Conservation (phyloP, 2,113 vertebrate species). For the Engraulis encrasicolus region DNA sequence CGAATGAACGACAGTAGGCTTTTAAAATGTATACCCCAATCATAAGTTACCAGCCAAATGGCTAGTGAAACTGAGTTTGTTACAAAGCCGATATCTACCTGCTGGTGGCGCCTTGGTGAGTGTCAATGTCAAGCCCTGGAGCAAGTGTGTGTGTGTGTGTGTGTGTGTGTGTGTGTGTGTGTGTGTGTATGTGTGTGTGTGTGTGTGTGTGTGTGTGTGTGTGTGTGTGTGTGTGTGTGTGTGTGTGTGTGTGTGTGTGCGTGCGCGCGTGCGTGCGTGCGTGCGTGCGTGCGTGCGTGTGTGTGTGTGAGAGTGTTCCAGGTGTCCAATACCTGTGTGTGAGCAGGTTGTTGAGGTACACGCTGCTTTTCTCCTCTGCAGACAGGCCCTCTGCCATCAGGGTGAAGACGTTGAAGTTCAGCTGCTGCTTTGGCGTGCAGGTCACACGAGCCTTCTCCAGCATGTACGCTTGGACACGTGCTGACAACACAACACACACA, state of each 20-base stretch:
- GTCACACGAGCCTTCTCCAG: conserved; percentile 89
- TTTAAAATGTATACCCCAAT: too few species aligned
- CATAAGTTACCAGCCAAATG: too few species aligned
- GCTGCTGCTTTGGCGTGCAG: conserved; percentile 78
- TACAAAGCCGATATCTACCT: too few species aligned
- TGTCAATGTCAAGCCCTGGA: too few species aligned
- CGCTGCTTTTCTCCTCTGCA: conserved; percentile 82
- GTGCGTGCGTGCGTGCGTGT: background rate
- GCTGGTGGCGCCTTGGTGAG: too few species aligned
- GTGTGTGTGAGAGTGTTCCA: background rate
- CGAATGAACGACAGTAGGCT: too few species aligned
- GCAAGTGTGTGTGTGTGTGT: background rate
- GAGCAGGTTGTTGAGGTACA: conserved; percentile 81
- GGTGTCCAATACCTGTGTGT: conserved; percentile 77
- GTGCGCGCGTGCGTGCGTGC: background rate
- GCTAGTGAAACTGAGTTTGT: too few species aligned
- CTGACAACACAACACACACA: conserved; percentile 64
- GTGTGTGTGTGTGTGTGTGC: background rate
- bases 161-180: conserved; percentile 1
- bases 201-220: background rate
- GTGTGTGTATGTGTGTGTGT: conserved; percentile 26
- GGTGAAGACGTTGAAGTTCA: conserved; percentile 89
- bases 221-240: background rate
- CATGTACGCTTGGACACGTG: conserved; percentile 85
- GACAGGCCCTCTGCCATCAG: conserved; percentile 89